Base-by-base conservation (phyloP, 2,113 vertebrate genomes). In the Phasianus colchicus region DNA sequence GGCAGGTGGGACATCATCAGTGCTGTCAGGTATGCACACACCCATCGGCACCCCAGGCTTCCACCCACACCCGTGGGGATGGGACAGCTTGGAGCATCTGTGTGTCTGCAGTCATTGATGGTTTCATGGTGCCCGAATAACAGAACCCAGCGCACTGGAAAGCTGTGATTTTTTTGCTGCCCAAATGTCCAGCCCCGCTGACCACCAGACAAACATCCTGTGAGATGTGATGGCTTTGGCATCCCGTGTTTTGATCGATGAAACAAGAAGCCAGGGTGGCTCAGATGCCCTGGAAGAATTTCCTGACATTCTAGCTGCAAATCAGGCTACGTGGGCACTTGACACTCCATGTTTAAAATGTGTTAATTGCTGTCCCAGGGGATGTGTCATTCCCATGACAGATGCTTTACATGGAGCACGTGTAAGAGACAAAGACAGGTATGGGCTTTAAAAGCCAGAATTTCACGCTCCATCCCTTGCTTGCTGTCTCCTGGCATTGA, bases 211-310 rank as follows among this genome's bases (percentile, higher is more conserved):
- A n/a, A 54, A 43, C 8, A 14, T 47, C 29, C 43, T 11, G 20
- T 0, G 0, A 22, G 6, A 17, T 2, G 45, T 30, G 32, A 18
- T 0, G 3, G 16, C 12, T 34, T 48, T 55, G 30, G 58, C 16
- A 1, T 19, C 27, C 22, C 9, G 1, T 2, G 21, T 36, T 81
- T 66, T 4, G 0, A 12, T 45, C 17, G 40, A 6, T 0, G 2
- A 17, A 45, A 45, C 8, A 19, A 32, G 24, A 13, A 66, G 11
- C 64, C 10, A 7, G 22, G 52, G 20, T 25, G 21, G 61, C n/a
- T 81, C 25, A 13, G 20, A 40, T 72, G 66, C 34, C 40, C 54
- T 79, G 40, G 30, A 36, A 81, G 52, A 36, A 60, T 88, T 84
- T 92, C 2, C 34, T 50, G 91, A 73, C 9, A 8, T 29, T 16